These are phyloP conservation scores for Darevskia mixta DNA, from an alignment of 2,797 vertebrate genomes.

Conservation along the genomic window DNA sequence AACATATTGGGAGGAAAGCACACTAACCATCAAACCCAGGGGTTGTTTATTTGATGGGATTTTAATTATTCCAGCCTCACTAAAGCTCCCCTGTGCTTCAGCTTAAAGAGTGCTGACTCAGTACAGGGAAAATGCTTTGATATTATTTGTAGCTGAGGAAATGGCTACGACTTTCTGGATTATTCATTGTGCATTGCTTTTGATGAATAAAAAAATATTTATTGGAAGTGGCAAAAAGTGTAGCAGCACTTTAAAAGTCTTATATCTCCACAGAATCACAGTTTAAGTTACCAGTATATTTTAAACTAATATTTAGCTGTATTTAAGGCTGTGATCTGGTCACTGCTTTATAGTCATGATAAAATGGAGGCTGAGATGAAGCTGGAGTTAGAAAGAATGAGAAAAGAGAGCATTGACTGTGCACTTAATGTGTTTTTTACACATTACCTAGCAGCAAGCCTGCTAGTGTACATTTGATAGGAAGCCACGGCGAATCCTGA, in stretches of 20 bases:
- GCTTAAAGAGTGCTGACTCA: conserved; percentile 67
- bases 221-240: conserved; percentile 33
- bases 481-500: background rate
- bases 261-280: background rate
- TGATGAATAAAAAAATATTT: conserved; percentile 4
- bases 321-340: background rate
- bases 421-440: background rate
- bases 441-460: no score
- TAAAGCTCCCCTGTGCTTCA: conserved; percentile 64
- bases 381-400: background rate
- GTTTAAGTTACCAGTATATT: conserved; percentile 26
- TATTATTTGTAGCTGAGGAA: conserved; percentile 61
- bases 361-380: background rate
- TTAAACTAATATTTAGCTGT: background rate
- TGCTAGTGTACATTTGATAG: background rate
- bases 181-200: conserved; percentile 1
- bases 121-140: conserved; percentile 65
- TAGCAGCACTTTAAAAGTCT: background rate
- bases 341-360: conserved; percentile 7
- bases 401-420: background rate
- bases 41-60: conserved; percentile 63
- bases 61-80: conserved; percentile 65
- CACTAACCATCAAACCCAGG: conserved; percentile 56
- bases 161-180: conserved; percentile 40
- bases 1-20: conserved; percentile 54